Evolutionary conservation across 1,140 invertebrate species (phyloP).

Genomic region (Drosophila ogumai): DNA sequence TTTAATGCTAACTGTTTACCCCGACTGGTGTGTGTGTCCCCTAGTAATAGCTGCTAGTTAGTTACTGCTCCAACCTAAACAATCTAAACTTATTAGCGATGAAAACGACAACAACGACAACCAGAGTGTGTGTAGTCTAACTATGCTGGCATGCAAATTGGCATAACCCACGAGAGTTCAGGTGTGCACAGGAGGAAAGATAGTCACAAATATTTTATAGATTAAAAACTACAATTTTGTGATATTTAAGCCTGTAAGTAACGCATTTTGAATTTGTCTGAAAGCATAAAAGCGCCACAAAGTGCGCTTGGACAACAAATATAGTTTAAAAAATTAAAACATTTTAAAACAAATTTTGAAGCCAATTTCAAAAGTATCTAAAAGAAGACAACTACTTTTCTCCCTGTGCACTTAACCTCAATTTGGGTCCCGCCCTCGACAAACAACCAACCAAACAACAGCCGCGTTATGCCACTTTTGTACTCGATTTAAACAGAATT

Average conservation of each 20-base stretch:
- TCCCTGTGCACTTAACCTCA: conserved; percentile 14
- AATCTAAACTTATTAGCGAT: conserved; percentile 39
- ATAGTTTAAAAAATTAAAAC: neutral
- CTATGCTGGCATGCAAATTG: conserved; percentile 67
- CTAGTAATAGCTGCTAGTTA: conserved; percentile 41
- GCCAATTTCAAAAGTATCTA: neutral
- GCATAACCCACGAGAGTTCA: conserved; percentile 44
- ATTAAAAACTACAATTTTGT: too few relatives aligned
- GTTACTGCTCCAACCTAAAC: conserved; percentile 40
- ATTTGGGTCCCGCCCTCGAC: conserved; percentile 1
- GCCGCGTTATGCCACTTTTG: conserved; percentile 57
- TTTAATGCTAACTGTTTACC: conserved; percentile 9
- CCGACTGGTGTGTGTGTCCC: conserved; percentile 13
- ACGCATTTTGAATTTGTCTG: neutral
- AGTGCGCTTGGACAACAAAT: too few relatives aligned
- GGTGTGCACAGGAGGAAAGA: conserved; percentile 12
- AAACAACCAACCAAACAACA: conserved; percentile 9
- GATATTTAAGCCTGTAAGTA: neutral
- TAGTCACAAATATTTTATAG: neutral
- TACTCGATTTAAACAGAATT: conserved; percentile 39
- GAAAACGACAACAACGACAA: conserved; percentile 6
- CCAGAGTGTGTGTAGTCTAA: conserved; percentile 13
- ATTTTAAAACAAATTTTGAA: neutral
- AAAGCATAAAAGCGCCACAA: too few relatives aligned
- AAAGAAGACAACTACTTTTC: neutral